These are phyloP conservation scores for Carcinoscorpius rotundicauda DNA, from an alignment of 1,140 invertebrate species.

Conservation along the genomic window DNA sequence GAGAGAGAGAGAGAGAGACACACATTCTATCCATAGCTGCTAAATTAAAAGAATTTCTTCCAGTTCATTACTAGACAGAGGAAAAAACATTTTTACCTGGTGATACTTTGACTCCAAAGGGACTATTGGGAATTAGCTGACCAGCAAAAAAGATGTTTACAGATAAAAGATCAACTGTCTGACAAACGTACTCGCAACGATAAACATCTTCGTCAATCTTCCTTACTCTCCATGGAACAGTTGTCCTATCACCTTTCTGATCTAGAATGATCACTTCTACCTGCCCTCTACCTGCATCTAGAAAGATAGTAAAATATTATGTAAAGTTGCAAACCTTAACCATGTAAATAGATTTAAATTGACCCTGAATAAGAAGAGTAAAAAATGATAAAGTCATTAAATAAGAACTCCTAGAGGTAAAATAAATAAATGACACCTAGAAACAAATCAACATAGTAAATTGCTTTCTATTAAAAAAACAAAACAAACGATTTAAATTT, in stretches of 20 bases:
- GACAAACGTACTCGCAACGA: constrained; percentile 68
- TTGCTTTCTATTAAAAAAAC: too few species aligned
- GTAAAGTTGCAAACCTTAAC: neutral
- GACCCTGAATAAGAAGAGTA: too few species aligned
- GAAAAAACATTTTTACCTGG: constrained; percentile 33
- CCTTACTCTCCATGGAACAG: constrained; percentile 59
- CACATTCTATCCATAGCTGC: too few species aligned
- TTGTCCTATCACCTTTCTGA: constrained; percentile 62
- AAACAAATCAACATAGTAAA: too few species aligned
- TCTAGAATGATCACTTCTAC: constrained; percentile 75
- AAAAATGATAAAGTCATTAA: too few species aligned
- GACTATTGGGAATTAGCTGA: constrained; percentile 66
- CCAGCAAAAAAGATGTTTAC: constrained; percentile 83
- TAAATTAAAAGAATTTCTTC: too few species aligned
- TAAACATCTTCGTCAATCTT: constrained; percentile 58
- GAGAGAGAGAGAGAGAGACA: too few species aligned
- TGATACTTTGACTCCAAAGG: constrained; percentile 60
- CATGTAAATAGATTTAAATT: neutral
- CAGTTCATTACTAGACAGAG: too few species aligned
- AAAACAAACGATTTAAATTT: too few species aligned
- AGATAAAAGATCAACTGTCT: constrained; percentile 61
- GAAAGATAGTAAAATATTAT: constrained; percentile 16
- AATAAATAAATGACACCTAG: too few species aligned
- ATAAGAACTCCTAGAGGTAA: too few species aligned
- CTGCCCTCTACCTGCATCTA: constrained; percentile 67